Evolutionary conservation across 1,140 invertebrate genomes (phyloP).

Genomic region (Akabosia matsudoensis): DNA sequence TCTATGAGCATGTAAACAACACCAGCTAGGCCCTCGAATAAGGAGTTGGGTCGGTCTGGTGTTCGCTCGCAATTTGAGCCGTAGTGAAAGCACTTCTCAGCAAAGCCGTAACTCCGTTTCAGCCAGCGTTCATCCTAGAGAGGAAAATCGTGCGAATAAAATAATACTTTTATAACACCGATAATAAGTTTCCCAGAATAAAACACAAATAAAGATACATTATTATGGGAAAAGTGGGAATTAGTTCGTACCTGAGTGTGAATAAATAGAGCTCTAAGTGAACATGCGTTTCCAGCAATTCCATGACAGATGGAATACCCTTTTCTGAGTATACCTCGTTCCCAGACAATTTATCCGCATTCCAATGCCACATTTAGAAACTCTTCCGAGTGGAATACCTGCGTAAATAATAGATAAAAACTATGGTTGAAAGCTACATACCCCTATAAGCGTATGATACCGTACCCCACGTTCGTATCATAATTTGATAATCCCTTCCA

Average conservation of each 20-base stretch:
- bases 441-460: background rate
- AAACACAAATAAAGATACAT: background rate
- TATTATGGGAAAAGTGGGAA: background rate
- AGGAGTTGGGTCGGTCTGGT: slow-evolving; percentile 75
- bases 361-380: slow-evolving; percentile 70
- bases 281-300: slow-evolving; percentile 84
- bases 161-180: background rate
- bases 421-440: background rate
- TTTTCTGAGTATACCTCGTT: slow-evolving; percentile 78
- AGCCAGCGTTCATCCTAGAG: slow-evolving; percentile 50
- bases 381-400: slow-evolving; percentile 68
- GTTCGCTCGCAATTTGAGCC: slow-evolving; percentile 62
- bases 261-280: slow-evolving; percentile 77
- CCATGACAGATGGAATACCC: slow-evolving; percentile 92
- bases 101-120: slow-evolving; percentile 74
- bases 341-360: slow-evolving; percentile 78
- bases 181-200: background rate
- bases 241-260: slow-evolving; percentile 63
- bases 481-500: background rate
- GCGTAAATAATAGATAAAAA: slow-evolving; percentile 38
- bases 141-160: background rate
- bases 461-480: background rate
- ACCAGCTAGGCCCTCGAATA: slow-evolving; percentile 71
- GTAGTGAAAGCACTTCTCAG: slow-evolving; percentile 76
- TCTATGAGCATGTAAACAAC: slow-evolving; percentile 44